Conservation (phyloP, 1,140 invertebrate species). For the Anagrus nilaparvatae region DNA sequence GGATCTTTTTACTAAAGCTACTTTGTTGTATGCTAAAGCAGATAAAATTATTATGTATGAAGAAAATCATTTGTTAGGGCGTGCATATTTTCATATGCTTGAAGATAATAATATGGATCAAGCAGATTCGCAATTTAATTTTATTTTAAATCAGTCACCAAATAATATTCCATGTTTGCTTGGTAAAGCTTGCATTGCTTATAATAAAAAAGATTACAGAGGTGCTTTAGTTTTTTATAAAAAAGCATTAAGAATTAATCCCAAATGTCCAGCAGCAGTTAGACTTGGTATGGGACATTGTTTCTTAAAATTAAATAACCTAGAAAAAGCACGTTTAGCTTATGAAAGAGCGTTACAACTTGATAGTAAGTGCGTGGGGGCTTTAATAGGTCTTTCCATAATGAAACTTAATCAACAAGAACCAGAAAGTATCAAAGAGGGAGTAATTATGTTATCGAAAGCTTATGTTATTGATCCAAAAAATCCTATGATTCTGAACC, state of each 20-base stretch:
- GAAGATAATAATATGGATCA: constrained; percentile 99
- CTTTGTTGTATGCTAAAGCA: constrained; percentile 90
- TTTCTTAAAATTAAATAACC: constrained; percentile 91
- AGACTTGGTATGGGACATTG: constrained; percentile 93
- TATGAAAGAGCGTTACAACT: constrained; percentile 92
- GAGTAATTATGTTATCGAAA: constrained; percentile 92
- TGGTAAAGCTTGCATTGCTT: constrained; percentile 96
- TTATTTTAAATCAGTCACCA: constrained; percentile 89
- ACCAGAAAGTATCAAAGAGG: constrained; percentile 82
- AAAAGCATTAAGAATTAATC: constrained; percentile 90
- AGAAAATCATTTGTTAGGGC: constrained; percentile 92
- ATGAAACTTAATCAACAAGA: constrained; percentile 88
- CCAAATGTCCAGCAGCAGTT: constrained; percentile 92
- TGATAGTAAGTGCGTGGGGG: constrained; percentile 92
- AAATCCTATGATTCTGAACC: constrained; percentile 98
- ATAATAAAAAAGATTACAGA: constrained; percentile 85
- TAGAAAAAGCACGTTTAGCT: constrained; percentile 90
- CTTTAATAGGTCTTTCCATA: constrained; percentile 88
- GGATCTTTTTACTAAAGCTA: constrained; percentile 93
- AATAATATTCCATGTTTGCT: constrained; percentile 94
- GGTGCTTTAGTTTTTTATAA: constrained; percentile 95
- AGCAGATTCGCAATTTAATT: constrained; percentile 98
- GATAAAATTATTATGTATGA: constrained; percentile 99
- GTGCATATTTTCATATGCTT: constrained; percentile 94
- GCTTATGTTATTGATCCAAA: constrained; percentile 95